phyloP scores from a whole-genome alignment of 1,140 invertebrate species.

The Spodoptera litura region DNA sequence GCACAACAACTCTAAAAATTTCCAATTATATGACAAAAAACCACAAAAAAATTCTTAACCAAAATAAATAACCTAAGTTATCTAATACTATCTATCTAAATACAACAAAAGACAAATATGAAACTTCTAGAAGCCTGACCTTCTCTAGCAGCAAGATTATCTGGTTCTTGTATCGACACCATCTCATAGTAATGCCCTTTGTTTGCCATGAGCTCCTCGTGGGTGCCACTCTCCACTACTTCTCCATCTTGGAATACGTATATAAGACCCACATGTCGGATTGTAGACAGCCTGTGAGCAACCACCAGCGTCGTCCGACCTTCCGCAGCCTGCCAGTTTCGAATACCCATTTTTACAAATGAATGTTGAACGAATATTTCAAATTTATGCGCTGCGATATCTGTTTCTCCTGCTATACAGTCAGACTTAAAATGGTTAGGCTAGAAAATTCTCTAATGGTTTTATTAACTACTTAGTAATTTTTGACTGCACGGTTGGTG shows the following conservation, averaged over 20 bases:
- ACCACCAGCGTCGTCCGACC: conserved; percentile 95
- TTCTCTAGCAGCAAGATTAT: conserved; percentile 31
- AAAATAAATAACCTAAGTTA: background rate
- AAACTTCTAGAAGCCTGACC: background rate
- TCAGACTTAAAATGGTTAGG: no score
- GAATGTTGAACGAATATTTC: no score
- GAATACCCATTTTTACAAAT: conserved; percentile 25
- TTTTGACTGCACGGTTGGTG: no score
- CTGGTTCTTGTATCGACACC: conserved; percentile 85
- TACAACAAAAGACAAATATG: background rate
- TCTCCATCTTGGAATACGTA: conserved; percentile 90
- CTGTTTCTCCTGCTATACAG: no score
- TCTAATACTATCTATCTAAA: background rate
- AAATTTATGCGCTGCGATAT: no score
- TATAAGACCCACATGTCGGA: conserved; percentile 92
- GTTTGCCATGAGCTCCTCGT: conserved; percentile 90
- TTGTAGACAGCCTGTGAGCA: conserved; percentile 94
- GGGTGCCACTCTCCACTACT: conserved; percentile 91
- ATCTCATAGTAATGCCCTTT: conserved; percentile 92
- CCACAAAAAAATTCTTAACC: no score
- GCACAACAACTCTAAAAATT: no score
- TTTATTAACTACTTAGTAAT: no score
- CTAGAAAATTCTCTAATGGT: no score
- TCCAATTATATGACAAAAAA: no score
- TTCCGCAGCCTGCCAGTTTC: conserved; percentile 85